phyloP scores from a whole-genome alignment of 2,888 invertebrate species.

The Eristalis intricaria region DNA sequence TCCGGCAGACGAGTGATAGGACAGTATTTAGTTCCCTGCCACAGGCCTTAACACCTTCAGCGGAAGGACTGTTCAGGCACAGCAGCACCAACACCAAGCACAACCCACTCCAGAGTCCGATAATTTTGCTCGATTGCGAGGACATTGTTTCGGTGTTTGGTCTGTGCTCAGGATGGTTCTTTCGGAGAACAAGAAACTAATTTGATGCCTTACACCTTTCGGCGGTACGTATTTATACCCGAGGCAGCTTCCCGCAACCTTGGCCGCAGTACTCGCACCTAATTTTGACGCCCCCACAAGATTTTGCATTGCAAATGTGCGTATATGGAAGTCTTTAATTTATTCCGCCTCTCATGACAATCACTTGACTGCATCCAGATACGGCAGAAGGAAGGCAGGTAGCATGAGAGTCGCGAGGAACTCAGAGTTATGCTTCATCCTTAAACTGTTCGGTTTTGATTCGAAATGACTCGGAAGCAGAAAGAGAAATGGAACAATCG shows the following conservation, averaged over 20 bases:
- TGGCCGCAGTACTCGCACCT: neutral
- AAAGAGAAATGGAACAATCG: too few species aligned
- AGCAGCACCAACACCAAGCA: neutral
- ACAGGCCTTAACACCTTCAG: constrained; percentile 63
- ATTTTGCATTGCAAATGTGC: neutral
- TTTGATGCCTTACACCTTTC: neutral
- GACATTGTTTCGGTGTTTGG: too few species aligned
- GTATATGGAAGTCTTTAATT: neutral
- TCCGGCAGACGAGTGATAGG: constrained; percentile 70
- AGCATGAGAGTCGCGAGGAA: too few species aligned
- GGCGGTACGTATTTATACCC: neutral
- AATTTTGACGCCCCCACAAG: neutral
- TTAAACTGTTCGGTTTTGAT: too few species aligned
- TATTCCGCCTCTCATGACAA: neutral
- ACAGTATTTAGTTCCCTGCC: constrained; percentile 72
- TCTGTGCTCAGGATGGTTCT: neutral
- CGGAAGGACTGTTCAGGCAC: neutral
- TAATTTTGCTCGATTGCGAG: neutral
- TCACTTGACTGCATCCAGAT: neutral
- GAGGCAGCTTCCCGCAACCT: neutral
- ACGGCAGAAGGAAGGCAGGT: neutral
- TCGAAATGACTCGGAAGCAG: too few species aligned
- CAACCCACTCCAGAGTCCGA: neutral
- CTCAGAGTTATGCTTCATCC: too few species aligned
- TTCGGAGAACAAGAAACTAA: neutral